Evolutionary conservation across 2,888 invertebrate species (phyloP).

Genomic region (Synergus umbraculus): DNA sequence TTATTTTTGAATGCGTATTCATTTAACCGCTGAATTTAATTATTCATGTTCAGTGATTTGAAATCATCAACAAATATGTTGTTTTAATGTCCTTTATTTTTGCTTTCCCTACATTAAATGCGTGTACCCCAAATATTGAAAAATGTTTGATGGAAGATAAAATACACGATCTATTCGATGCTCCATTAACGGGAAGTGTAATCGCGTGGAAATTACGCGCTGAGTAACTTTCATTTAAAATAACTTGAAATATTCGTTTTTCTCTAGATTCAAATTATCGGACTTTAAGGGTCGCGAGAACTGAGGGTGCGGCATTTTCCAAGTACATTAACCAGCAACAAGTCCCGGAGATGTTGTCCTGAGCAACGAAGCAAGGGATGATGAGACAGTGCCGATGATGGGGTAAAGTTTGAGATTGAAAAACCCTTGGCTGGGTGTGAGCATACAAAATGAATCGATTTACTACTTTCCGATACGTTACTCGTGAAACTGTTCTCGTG

Average conservation of each 20-base stretch:
- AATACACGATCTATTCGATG: neutral
- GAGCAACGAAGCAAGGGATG: slow-evolving; percentile 22
- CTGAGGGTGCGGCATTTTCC: neutral
- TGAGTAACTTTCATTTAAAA: slow-evolving; percentile 11
- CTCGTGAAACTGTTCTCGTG: neutral
- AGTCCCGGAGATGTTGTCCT: neutral
- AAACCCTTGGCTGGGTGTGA: slow-evolving; percentile 47
- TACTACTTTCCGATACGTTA: slow-evolving; percentile 32
- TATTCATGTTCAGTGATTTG: neutral
- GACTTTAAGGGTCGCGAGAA: neutral
- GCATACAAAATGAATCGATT: slow-evolving; percentile 53
- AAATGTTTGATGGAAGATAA: neutral
- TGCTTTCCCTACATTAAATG: neutral
- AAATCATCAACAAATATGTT: neutral
- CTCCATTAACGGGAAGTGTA: neutral
- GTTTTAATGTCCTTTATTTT: neutral
- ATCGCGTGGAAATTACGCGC: slow-evolving; percentile 5
- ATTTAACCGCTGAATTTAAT: neutral
- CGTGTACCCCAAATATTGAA: neutral
- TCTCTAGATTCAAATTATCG: neutral
- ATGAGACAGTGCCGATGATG: slow-evolving; percentile 28
- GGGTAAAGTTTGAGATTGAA: slow-evolving; percentile 46
- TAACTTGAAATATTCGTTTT: neutral
- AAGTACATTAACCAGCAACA: slow-evolving; percentile 20
- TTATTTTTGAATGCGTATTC: neutral